These are phyloP conservation scores for Plebejus melissa DNA, from an alignment of 2,888 invertebrate genomes.

Conservation along the genomic window DNA sequence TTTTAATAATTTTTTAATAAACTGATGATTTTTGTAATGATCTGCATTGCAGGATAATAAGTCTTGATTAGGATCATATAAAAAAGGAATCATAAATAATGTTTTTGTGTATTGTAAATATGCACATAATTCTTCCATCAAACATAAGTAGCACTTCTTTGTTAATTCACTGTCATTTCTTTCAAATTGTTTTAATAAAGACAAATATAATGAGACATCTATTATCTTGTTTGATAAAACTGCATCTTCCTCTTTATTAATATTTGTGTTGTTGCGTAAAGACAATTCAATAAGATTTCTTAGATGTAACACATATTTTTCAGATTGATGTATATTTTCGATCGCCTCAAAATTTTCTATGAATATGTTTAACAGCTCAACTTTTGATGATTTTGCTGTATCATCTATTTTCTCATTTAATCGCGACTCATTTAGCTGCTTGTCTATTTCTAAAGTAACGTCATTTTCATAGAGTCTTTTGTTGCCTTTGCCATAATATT, in stretches of 20 bases:
- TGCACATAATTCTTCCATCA: slow-evolving; percentile 6
- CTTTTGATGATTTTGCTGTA: neutral
- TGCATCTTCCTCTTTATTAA: neutral
- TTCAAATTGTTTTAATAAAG: slow-evolving; percentile 6
- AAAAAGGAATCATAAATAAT: neutral
- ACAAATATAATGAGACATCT: neutral
- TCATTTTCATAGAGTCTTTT: slow-evolving; percentile 50
- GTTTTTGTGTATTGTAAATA: neutral
- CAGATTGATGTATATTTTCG: neutral
- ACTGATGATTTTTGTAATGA: neutral
- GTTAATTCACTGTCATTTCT: neutral
- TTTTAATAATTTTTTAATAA: neutral
- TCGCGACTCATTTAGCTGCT: slow-evolving; percentile 43
- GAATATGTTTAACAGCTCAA: neutral
- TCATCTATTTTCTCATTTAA: neutral
- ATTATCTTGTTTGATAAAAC: neutral
- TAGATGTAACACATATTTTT: slow-evolving; percentile 11
- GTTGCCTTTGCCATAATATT: slow-evolving; percentile 43
- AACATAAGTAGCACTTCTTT: neutral
- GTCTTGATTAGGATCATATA: neutral
- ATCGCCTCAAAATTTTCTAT: neutral
- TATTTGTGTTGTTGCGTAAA: slow-evolving; percentile 13
- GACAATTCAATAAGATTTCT: neutral
- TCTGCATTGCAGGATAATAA: neutral
- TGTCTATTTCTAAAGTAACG: slow-evolving; percentile 45